Base-by-base conservation (phyloP, 2,888 invertebrate genomes). In the Watsonalla binaria region DNA sequence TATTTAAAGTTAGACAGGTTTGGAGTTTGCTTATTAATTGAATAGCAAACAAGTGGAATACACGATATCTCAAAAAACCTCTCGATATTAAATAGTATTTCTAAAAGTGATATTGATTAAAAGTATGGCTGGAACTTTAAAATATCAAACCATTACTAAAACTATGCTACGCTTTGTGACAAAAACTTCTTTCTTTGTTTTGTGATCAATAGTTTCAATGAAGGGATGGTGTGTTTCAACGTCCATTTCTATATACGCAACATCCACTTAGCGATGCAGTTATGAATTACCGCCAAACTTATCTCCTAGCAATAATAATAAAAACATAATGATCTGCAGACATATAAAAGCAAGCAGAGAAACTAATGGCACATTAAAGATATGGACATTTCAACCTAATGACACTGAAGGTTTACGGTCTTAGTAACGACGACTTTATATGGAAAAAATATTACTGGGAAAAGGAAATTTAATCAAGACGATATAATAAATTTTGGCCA, bases 361-460 rank as follows among this genome's bases (percentile, higher is more conserved):
- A 71, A 72, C 66, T 80, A 79, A 86, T 79, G 73, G 80, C 65
- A 73, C 81, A 81, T 86, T 82, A 84, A 86, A 84, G 65, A 78
- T 82, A 79, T 77, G 77, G 74, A 69, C 72, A 67, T 74, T 79
- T 72, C 65, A 72, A 72, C 76, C 73, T 74, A 78, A 74, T 70
- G 74, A 68, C 68, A 67, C 70, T 59, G 58, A 68, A 70, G 63
- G 72, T 82, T 85, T 80, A 86, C 68, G 76, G 68, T 66, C 71
- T 42, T 11, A 11, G 42, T 42, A 42, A 42, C 11, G 42, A 42
- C 42, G 42, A 42, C 42, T 42, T 42, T 68, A 69, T 74, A 70
- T 68, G 70, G 70, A 61, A 63, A 62, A 63, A 65, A 63, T 56
- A 64, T 62, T 59, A 58, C 52, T 55, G 54, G 55, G 53, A 48